Evolutionary conservation across 2,113 vertebrate genomes (phyloP).

Genomic region (Vulpes ferrilata): DNA sequence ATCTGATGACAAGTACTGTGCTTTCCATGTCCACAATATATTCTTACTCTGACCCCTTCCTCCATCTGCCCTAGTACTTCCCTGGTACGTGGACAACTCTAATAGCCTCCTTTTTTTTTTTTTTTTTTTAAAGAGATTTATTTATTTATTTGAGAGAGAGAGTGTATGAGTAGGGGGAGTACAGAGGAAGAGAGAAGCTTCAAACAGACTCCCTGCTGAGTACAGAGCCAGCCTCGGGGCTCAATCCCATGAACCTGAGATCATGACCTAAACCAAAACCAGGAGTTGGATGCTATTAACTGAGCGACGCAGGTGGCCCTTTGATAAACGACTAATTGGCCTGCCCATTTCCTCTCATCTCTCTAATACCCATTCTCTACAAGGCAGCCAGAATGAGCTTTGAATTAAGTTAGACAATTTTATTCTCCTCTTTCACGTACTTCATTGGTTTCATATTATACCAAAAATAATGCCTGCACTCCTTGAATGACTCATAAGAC

Average conservation of each 20-base stretch:
- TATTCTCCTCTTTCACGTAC: not conserved
- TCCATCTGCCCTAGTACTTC: not conserved
- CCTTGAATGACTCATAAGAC: not conserved
- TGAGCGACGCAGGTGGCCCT: not conserved
- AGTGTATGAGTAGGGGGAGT: not conserved
- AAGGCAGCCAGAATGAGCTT: not conserved
- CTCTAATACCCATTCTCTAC: not conserved
- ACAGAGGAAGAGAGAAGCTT: not conserved
- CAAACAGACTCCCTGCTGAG: not conserved
- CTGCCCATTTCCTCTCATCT: not conserved
- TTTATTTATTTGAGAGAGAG: not conserved
- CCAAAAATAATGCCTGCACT: not conserved
- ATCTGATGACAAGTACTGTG: not conserved
- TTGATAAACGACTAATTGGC: not conserved
- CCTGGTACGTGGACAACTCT: not conserved
- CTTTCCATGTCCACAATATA: not conserved
- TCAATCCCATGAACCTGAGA: not conserved
- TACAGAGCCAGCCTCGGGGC: not conserved
- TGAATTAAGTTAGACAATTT: constrained; percentile 23
- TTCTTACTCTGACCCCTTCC: not conserved
- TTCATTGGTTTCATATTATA: not conserved
- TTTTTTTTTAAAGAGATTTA: not conserved
- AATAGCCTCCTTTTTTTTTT: not conserved
- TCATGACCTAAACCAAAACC: not conserved
- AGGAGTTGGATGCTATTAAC: not conserved